Percentiles rank a stretch among this genome's conserved stretches.
phyloP scores from a whole-genome alignment of 2,888 invertebrate genomes.

The Leptopilina drosophilae region DNA sequence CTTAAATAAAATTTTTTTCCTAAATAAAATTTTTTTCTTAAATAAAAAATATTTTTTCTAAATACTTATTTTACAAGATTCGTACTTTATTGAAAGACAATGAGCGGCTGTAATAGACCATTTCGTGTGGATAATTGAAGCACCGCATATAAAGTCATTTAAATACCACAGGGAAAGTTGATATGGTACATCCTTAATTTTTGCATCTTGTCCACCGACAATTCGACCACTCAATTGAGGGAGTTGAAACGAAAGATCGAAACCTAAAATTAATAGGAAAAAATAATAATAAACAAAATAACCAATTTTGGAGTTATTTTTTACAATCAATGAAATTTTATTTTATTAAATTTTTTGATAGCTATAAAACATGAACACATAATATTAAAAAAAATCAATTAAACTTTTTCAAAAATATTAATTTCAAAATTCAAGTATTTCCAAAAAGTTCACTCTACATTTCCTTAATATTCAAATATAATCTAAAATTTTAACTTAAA shows the following conservation, averaged over 20 bases:
- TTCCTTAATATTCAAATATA: too few relatives aligned
- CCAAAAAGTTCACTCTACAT: too few relatives aligned
- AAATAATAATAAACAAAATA: too few relatives aligned
- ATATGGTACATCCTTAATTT: constrained; percentile 17
- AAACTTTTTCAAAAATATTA: too few relatives aligned
- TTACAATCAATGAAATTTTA: too few relatives aligned
- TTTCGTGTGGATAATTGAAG: constrained; percentile 1
- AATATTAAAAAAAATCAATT: too few relatives aligned
- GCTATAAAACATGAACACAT: too few relatives aligned
- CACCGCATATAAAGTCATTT: not conserved
- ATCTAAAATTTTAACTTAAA: too few relatives aligned
- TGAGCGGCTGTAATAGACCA: constrained; percentile 30
- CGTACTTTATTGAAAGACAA: not conserved
- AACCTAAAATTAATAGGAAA: constrained; percentile 1
- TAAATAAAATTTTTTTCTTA: not conserved
- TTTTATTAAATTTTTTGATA: too few relatives aligned
- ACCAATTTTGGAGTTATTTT: too few relatives aligned
- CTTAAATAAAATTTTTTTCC: not conserved
- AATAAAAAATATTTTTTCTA: not conserved
- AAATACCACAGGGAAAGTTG: constrained; percentile 15
- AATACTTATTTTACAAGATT: not conserved
- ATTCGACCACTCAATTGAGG: not conserved
- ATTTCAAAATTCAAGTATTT: too few relatives aligned
- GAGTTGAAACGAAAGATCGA: constrained; percentile 5
- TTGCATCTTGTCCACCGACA: constrained; percentile 18